Conservation (phyloP, 2,888 invertebrate species). For the Acrobasis suavella region DNA sequence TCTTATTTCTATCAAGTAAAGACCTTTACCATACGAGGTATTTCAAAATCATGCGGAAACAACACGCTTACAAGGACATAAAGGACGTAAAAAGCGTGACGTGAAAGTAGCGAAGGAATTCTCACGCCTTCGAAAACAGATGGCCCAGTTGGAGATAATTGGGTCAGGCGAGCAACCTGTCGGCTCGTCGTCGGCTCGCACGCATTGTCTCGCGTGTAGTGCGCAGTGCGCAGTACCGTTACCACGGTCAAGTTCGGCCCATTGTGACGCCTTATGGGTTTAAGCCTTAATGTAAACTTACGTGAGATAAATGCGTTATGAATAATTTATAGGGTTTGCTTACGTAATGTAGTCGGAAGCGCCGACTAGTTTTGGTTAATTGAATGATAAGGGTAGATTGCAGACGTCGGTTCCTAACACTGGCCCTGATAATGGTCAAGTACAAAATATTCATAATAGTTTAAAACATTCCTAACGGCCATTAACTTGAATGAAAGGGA, state of each 20-base stretch:
- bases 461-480: no score
- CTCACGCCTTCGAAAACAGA: constrained; percentile 71
- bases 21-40: no score
- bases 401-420: no score
- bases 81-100: constrained; percentile 25
- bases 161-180: constrained; percentile 80
- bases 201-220: constrained; percentile 72
- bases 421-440: no score
- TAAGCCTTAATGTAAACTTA: no score
- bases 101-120: constrained; percentile 63
- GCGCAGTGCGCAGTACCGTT: constrained; percentile 66
- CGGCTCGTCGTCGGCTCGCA: constrained; percentile 53
- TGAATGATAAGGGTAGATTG: neutral
- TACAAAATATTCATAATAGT: no score
- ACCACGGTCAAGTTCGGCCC: constrained; percentile 76
- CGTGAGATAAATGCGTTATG: neutral
- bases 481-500: no score
- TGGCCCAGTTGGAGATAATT: constrained; percentile 75
- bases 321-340: neutral
- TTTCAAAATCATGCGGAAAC: neutral
- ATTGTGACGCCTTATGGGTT: constrained; percentile 52
- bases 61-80: neutral
- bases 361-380: neutral
- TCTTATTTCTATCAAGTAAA: no score
- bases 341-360: constrained; percentile 4